Conservation (phyloP, 2,888 invertebrate genomes). For the Cancer borealis region DNA sequence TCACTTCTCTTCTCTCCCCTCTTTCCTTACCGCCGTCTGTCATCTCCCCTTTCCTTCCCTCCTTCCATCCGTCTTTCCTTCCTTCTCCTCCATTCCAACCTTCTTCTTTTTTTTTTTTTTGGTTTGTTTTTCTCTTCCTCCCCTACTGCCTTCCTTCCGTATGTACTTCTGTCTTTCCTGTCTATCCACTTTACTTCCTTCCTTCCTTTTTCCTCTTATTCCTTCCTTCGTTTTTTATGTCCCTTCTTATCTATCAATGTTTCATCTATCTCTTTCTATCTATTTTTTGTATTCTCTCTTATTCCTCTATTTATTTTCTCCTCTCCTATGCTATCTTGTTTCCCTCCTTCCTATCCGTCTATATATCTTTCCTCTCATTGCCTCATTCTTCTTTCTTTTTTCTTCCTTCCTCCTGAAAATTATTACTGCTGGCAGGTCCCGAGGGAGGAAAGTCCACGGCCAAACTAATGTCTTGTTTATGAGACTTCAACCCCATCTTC, state of each 20-base stretch:
- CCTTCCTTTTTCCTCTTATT: background rate
- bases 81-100: background rate
- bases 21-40: background rate
- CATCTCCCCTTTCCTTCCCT: background rate
- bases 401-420: background rate
- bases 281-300: too few species aligned
- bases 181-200: too few species aligned
- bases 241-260: too few species aligned
- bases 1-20: background rate
- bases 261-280: too few species aligned
- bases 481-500: constrained; percentile 20
- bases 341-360: background rate
- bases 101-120: background rate
- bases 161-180: too few species aligned
- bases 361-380: background rate
- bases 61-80: background rate
- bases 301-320: too few species aligned
- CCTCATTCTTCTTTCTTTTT: background rate
- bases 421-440: background rate
- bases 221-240: background rate
- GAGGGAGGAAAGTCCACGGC: background rate
- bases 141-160: too few species aligned
- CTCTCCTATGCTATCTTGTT: too few species aligned
- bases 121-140: background rate
- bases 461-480: constrained; percentile 12